These are phyloP conservation scores for Gymnothorax javanicus DNA, from an alignment of 2,797 vertebrate genomes.

Conservation along the genomic window DNA sequence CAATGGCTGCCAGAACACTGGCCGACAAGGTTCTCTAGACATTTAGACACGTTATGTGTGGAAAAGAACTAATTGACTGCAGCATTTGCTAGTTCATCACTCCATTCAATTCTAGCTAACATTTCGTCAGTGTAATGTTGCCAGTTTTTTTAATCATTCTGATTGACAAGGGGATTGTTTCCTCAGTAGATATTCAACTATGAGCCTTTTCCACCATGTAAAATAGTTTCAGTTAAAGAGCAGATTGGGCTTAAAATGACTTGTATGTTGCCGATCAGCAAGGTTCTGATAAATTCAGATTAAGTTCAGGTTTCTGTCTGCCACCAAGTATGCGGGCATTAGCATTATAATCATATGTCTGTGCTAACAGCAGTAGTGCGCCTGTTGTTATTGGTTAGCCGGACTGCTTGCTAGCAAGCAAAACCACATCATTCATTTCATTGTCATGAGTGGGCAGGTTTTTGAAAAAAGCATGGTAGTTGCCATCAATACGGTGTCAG, in stretches of 20 bases:
- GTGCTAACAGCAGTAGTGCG: not conserved
- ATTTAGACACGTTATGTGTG: not conserved
- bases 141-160: not conserved
- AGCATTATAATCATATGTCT: not conserved
- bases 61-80: not conserved
- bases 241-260: not conserved
- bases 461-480: not conserved
- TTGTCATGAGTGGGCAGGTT: not conserved
- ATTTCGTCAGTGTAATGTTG: not conserved
- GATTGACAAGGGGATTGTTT: conserved; percentile 3
- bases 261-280: not conserved
- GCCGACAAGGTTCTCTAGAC: not conserved
- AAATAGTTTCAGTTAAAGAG: not conserved
- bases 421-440: not conserved
- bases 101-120: not conserved
- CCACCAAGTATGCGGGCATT: not conserved
- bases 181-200: not conserved
- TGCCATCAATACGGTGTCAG: not conserved
- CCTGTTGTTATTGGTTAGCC: not conserved
- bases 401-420: not conserved
- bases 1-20: not conserved
- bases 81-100: not conserved
- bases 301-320: not conserved
- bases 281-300: not conserved
- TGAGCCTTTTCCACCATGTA: not conserved